Evolutionary conservation across 2,888 invertebrate genomes (phyloP), one percentile per base, ranked within the genome.

Genomic region (Poecilus cupreus): DNA sequence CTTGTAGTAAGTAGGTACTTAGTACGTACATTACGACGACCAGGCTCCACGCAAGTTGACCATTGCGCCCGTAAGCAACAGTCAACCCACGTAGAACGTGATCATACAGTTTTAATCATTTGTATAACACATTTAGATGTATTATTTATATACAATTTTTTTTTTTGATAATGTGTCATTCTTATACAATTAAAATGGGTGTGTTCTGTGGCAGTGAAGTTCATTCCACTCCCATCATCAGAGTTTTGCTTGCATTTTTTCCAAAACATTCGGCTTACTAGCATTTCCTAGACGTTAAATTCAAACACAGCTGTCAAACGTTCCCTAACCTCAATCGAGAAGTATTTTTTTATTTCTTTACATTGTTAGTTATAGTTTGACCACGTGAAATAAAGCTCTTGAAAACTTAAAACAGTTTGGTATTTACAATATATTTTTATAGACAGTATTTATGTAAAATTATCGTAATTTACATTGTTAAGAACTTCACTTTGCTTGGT

Each of bases 11-110:
- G 86, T 87, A 87, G 86, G 89, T 89, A 89, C 89, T 88, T 87
- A 88, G 89, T 89, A 89, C 89, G 87, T 89, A 89, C 89, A 87
- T 86, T 83, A 86, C 51, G n/a, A 81, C 64, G 81, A 81, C 57
- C 60, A 11, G n/a, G 37, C 39, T 49, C 75, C 10, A 13, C 32
- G 24, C 32, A 13, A 24, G 32, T 81, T 75, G 20, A 18, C 51
- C 24, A 51, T 49, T 51, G 26, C 54, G 2, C 26, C 5, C 13
- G 74, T n/a, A 37, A 22, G 13, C 13, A 64, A 20, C 16, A 20
- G 18, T 46, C 46, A 78, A 68, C 26, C 18, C 16, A 32, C 68
- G 24, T 13, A 64, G n/a, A 78, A 72, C 72, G 46, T 43, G 72
- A 80, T 80, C 80, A 80, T 72, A 72, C 72, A 68, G 54, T 79